Evolutionary conservation across 1,140 invertebrate species (phyloP).

Genomic region (Caenorhabditis briggsae): DNA sequence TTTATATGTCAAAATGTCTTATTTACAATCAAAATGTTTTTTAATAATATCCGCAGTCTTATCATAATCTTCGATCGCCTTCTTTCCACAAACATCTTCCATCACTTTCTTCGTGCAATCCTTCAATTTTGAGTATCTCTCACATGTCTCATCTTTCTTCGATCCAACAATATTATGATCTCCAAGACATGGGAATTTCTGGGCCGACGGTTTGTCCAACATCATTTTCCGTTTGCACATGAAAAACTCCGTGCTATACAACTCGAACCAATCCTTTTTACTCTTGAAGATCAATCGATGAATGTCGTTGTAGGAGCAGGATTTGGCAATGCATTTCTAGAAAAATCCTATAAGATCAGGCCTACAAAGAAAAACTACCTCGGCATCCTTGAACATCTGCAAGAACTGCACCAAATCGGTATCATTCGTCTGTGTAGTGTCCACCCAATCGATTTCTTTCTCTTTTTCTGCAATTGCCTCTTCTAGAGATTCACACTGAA

Average conservation of each 20-base stretch:
- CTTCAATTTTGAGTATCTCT: conserved; percentile 14
- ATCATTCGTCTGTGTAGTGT: not conserved
- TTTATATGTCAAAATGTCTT: not conserved
- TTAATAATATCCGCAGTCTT: conserved; percentile 2
- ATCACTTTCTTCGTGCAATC: conserved; percentile 1
- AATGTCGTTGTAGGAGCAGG: conserved; percentile 24
- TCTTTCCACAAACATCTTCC: not conserved
- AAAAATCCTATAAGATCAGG: not conserved
- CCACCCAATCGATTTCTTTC: not conserved
- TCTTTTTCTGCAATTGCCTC: not conserved
- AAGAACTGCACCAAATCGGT: not conserved
- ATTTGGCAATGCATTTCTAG: conserved; percentile 9
- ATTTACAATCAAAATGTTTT: conserved; percentile 18
- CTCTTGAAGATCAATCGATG: conserved; percentile 23
- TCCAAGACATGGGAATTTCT: not conserved
- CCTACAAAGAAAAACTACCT: not conserved
- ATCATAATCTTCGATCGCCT: conserved; percentile 17
- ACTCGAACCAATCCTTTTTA: conserved; percentile 30
- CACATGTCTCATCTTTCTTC: conserved; percentile 18
- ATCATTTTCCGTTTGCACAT: conserved; percentile 45
- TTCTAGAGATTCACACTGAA: conserved; percentile 31
- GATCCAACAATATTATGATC: conserved; percentile 15
- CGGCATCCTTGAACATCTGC: conserved; percentile 7
- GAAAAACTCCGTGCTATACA: conserved; percentile 21
- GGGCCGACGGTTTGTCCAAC: not conserved